These are phyloP conservation scores for Pipa parva DNA, from an alignment of 2,113 vertebrate species.

Conservation along the genomic window DNA sequence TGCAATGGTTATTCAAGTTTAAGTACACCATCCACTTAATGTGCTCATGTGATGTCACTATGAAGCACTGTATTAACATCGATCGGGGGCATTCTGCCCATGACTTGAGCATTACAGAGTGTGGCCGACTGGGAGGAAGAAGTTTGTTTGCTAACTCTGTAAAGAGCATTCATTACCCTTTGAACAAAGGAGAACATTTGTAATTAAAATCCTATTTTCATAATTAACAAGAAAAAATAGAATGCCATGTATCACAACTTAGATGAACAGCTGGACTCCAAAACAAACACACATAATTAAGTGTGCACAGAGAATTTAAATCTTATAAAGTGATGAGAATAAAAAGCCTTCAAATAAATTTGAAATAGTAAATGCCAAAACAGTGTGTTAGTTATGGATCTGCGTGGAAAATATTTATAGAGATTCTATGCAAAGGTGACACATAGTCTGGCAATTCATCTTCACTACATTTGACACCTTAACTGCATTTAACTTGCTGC, in stretches of 20 bases:
- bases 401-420: neutral
- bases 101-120: too few relatives aligned
- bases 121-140: too few relatives aligned
- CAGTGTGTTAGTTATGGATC: neutral
- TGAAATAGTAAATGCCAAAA: neutral
- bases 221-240: neutral
- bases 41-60: too few relatives aligned
- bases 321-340: neutral
- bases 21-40: too few relatives aligned
- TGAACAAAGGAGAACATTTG: neutral
- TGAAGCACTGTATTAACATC: too few relatives aligned
- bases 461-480: constrained; percentile 51
- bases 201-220: neutral
- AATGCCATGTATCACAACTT: neutral
- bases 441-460: constrained; percentile 41
- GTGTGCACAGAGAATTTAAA: neutral
- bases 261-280: neutral
- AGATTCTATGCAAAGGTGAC: constrained; percentile 22
- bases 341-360: neutral
- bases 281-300: neutral
- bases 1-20: too few relatives aligned
- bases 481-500: constrained; percentile 57
- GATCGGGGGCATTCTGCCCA: too few relatives aligned
- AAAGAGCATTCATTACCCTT: too few relatives aligned
- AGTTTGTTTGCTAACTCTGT: too few relatives aligned